Evolutionary conservation across 1,140 invertebrate species (phyloP).

Genomic region (Pseudomyrmex sp.): DNA sequence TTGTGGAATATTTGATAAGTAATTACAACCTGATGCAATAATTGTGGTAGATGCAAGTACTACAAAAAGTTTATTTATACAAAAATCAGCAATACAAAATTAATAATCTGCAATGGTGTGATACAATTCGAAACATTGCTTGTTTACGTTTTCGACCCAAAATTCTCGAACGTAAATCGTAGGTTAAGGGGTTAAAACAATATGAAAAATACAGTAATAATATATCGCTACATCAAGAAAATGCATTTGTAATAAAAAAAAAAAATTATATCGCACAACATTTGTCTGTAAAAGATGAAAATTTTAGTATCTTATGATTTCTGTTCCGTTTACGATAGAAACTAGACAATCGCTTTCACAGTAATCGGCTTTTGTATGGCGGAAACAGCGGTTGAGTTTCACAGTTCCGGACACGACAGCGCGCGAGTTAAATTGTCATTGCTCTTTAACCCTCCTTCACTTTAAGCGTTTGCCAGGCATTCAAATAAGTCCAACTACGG

Average conservation of each 20-base stretch:
- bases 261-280: background rate
- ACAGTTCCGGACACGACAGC: conserved; percentile 40
- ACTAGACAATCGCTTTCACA: conserved; percentile 14
- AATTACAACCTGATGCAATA: too few species aligned
- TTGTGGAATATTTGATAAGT: too few species aligned
- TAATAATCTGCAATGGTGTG: too few species aligned
- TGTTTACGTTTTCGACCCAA: too few species aligned
- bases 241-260: background rate
- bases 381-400: conserved; percentile 42
- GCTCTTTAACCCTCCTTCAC: conserved; percentile 34
- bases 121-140: too few species aligned
- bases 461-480: conserved; percentile 45
- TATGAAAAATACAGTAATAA: background rate
- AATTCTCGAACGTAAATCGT: too few species aligned
- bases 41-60: too few species aligned
- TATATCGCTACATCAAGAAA: background rate
- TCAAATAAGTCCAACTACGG: conserved; percentile 32
- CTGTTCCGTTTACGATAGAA: background rate
- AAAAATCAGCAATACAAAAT: too few species aligned
- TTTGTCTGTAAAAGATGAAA: background rate
- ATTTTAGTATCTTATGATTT: conserved; percentile 11
- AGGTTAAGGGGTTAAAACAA: too few species aligned
- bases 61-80: too few species aligned
- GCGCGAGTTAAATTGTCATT: conserved; percentile 36
- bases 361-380: conserved; percentile 43